Evolutionary conservation across 2,113 vertebrate genomes (phyloP).

Genomic region (Pipra filicauda): DNA sequence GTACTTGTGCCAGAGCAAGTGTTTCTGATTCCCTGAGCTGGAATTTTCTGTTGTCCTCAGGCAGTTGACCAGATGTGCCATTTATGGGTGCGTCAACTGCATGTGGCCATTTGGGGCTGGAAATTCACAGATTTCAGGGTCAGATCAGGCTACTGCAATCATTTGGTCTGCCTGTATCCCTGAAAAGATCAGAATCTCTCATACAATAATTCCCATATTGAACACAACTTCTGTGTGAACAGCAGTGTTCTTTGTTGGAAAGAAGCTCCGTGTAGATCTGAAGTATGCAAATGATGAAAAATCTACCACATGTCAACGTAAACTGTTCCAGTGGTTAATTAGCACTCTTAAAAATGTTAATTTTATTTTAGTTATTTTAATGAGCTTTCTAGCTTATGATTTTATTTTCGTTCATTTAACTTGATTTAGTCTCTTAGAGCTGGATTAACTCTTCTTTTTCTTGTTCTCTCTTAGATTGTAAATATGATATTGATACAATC

Average conservation of each 20-base stretch:
- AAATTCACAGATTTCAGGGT: background rate
- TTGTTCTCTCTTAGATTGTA: background rate
- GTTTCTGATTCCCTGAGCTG: background rate
- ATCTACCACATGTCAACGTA: background rate
- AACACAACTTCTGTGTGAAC: background rate
- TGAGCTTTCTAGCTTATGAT: background rate
- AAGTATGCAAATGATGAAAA: background rate
- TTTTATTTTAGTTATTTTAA: background rate
- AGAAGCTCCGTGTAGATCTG: background rate
- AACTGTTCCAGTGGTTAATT: background rate
- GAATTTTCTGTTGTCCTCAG: background rate
- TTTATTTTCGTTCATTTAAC: background rate
- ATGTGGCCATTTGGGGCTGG: background rate
- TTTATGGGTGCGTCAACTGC: background rate
- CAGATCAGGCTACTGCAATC: background rate
- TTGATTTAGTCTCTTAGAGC: background rate
- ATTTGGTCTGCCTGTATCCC: rapidly evolving
- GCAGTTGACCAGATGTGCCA: background rate
- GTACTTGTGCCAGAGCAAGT: background rate
- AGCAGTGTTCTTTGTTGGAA: background rate
- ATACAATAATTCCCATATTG: background rate
- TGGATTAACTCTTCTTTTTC: background rate
- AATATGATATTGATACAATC: background rate
- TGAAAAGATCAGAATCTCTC: background rate
- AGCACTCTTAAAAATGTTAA: background rate